Base-by-base conservation (phyloP, 1,140 invertebrate genomes). In the Anthonomus grandis region DNA sequence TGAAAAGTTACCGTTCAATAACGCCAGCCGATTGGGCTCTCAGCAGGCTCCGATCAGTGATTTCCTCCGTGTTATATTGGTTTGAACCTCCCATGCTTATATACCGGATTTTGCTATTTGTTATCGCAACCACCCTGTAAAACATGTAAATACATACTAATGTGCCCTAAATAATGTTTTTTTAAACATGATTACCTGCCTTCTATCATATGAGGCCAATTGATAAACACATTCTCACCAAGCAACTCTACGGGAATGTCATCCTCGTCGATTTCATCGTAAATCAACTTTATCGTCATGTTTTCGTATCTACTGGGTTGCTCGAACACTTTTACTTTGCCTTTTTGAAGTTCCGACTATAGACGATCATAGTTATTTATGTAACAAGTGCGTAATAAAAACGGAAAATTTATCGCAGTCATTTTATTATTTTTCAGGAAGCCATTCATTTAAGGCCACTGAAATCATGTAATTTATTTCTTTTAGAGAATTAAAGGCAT, bases 161-260 rank as follows among this genome's bases (percentile, higher is more conserved):
- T n/a, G n/a, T n/a, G n/a, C n/a, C n/a, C n/a, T n/a, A 52, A 38
- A 39, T 54, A 46, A 23, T 46, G 6, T n/a, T 12, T n/a, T 25
- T 46, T 31, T 5, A 36, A 13, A 37, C 25, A 36, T 15, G 3
- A 5, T 74, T 58, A 79, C 77, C 79, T 79, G 6, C 78, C 89
- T 74, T 93, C 89, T 23, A 82, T 78, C 18, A 97, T 76, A 78
- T 95, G 89, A 4, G 95, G 95, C 93, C 94, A 97, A 3, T 81
- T 81, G 0, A 93, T 88, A 76, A 83, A 89, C 0, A 95, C 79
- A 18, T 75, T 77, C 67, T 87, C 85, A 0, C 87, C 89, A 10
- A 95, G 67, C 31, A 89, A 70, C 23, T 86, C 73, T 1, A 78
- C 67, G 8, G 4, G 86, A 4, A 88, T 63, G 2, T 75, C 67